phyloP scores from a whole-genome alignment of 1,140 invertebrate genomes.

The Microplitis mediator region DNA sequence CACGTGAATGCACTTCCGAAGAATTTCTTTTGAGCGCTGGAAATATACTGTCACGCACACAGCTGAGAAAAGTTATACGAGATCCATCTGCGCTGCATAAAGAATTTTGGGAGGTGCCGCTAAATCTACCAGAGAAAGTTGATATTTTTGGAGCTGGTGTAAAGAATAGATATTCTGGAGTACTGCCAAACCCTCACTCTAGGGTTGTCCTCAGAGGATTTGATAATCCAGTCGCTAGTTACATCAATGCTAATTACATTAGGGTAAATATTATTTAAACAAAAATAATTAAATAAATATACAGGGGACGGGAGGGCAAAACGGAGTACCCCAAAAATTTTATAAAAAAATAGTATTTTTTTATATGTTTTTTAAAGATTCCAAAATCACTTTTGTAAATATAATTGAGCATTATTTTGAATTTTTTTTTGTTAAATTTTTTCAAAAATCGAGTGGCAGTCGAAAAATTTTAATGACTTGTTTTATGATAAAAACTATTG shows the following conservation, averaged over 20 bases:
- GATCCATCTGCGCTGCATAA: conserved; percentile 72
- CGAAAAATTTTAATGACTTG: too few relatives aligned
- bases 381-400: too few relatives aligned
- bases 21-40: conserved; percentile 71
- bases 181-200: conserved; percentile 84
- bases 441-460: too few relatives aligned
- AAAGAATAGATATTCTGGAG: conserved; percentile 89
- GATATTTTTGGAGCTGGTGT: conserved; percentile 85
- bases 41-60: conserved; percentile 70
- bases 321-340: too few relatives aligned
- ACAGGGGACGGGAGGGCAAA: too few relatives aligned
- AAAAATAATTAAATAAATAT: neutral
- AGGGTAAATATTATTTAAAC: conserved; percentile 65
- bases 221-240: conserved; percentile 67
- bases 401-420: too few relatives aligned
- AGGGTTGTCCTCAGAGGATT: conserved; percentile 70
- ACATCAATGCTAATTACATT: conserved; percentile 90
- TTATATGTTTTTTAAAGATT: too few relatives aligned
- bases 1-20: conserved; percentile 65
- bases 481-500: too few relatives aligned
- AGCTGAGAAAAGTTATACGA: conserved; percentile 70
- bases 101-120: conserved; percentile 92
- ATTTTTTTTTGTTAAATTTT: too few relatives aligned
- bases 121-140: conserved; percentile 87
- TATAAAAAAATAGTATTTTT: too few relatives aligned